Evolutionary conservation across 1,140 invertebrate genomes (phyloP), one percentile per base, ranked within the genome.

Genomic region (Augochlora pura): DNA sequence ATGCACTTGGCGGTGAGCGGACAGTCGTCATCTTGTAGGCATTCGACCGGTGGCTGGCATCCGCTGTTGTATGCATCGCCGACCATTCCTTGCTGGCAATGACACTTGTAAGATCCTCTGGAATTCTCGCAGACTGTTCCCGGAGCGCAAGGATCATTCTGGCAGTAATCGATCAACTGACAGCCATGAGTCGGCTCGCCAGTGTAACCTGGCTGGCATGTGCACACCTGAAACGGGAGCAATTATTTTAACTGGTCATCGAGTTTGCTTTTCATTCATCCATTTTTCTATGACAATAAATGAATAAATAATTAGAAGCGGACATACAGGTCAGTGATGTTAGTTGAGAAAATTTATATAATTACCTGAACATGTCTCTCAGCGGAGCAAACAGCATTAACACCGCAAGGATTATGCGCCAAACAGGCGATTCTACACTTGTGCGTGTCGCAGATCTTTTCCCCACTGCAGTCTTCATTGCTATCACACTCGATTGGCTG

Each of bases 391-490:
- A 98, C 92, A 0, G 97, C 96, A 91, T 98, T 97, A 25, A 95
- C 94, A 14, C 97, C 97, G 85, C 97, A 98, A 23, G 96, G 95
- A 93, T 97, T 97, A 23, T 95, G 92, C 0, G 95, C 94, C 8
- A 97, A 93, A 90, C 97, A 98, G 39, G 97, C 96, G 79, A 97
- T 97, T 93, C 96, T 96, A 90, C 97, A 98, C 91, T 95, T 96
- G 83, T 96, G 95, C 59, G 95, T 92, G 62, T 97, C 95, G 83
- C 97, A 98, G 25, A 96, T 93, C 92, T 97, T 97, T 84, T 98
- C 97, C 46, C 95, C 95, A 0, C 96, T 94, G 88, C 97, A 98
- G 60, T 98, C 95, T 1, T 94, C 91, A 81, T 97, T 94, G 10
- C 81, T 88, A 64, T 93, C 92, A 87, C 97, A 98, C 93, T 97